Base-by-base conservation (phyloP, 2,113 vertebrate species). In the Pogonocichla stellata region DNA sequence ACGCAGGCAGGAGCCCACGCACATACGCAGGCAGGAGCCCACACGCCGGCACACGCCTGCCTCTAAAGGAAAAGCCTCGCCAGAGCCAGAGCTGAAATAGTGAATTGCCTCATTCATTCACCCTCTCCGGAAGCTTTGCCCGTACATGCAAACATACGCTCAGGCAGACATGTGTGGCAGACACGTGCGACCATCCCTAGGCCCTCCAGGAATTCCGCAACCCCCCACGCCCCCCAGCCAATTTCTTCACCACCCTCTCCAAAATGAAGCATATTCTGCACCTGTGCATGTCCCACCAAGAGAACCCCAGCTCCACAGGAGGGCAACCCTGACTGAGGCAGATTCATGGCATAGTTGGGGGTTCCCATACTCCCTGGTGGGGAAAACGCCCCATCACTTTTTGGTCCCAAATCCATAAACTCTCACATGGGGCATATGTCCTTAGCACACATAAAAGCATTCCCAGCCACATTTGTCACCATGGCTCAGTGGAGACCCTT, bases 41-140 rank as follows among this genome's bases (percentile, higher is more conserved):
- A 94, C 92, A n/a, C 83, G 13, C 86, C 54, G 72, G 80, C 60
- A 29, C 88, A 56, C 45, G 79, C 92, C 95, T 93, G 86, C 95
- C 95, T 91, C 78, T 93, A 82, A 91, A 93, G 94, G 88, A 96
- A 92, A 93, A 96, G 89, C 89, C 89, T 43, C 3, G 12, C 51
- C 89, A n/a, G 48, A 89, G 80, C 48, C 70, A 57, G 66, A 22
- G 91, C 94, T 57, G 95, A 81, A 96, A 92, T 93, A 95, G 86
- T 90, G 92, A 97, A 95, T 97, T 91, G 93, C 94, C 95, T 97
- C 95, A 95, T 95, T 97, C 96, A 95, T 92, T 91, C 84, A 84
- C 36, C 73, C n/a, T 67, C 95, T 93, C 91, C 93, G 93, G 93
- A 95, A 95, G 91, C 94, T 83, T 64, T 85, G 94, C 85, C 89